phyloP scores from a whole-genome alignment of 2,113 vertebrate species.

The Gallinago undulata region DNA sequence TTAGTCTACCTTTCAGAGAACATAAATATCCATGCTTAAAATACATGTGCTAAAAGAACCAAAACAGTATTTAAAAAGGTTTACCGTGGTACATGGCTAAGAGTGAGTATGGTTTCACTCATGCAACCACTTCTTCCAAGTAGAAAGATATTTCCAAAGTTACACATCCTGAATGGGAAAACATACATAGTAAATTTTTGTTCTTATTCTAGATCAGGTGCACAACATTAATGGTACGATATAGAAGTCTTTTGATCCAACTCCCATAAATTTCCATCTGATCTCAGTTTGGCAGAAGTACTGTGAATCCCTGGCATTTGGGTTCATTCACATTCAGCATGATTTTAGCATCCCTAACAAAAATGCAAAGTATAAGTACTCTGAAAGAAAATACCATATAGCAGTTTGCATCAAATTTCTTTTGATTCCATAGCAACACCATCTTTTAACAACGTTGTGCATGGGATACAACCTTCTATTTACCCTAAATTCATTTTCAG shows the following conservation, averaged over 20 bases:
- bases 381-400: neutral
- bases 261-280: neutral
- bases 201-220: neutral
- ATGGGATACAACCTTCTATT: conserved; percentile 18
- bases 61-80: neutral
- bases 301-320: neutral
- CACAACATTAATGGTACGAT: neutral
- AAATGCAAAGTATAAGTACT: neutral
- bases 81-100: neutral
- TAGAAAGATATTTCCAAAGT: neutral
- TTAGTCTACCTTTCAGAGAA: neutral
- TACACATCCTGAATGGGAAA: neutral
- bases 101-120: neutral
- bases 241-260: neutral
- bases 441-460: neutral
- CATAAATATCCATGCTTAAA: neutral
- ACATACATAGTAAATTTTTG: neutral
- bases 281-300: neutral
- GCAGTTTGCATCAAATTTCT: neutral
- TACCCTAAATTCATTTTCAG: conserved; percentile 38
- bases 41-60: neutral
- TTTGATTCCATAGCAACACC: conserved; percentile 39
- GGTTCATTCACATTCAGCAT: neutral
- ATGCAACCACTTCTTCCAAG: neutral
- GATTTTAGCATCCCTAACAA: neutral